These are phyloP conservation scores for Rhegmatorhina hoffmannsi DNA, from an alignment of 2,113 vertebrate species.

Conservation along the genomic window DNA sequence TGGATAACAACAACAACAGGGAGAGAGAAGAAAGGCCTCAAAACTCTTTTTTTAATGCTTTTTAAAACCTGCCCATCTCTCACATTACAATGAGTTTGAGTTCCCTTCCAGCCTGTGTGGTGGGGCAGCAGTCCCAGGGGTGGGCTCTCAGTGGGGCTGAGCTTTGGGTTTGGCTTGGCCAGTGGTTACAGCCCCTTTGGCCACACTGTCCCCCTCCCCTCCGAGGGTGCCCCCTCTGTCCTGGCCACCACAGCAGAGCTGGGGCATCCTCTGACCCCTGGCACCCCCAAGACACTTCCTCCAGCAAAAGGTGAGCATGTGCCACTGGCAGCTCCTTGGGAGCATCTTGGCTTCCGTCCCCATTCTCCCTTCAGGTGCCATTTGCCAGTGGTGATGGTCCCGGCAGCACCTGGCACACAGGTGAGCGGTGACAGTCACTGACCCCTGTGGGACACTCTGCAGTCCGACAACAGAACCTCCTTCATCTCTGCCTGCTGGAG, in stretches of 20 bases:
- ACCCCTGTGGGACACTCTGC: not conserved
- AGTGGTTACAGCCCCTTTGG: not conserved
- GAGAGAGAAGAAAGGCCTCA: not conserved
- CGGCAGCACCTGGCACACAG: fast-evolving
- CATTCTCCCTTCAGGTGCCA: fast-evolving
- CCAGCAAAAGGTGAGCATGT: fast-evolving
- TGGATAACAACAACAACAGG: slow-evolving; percentile 24
- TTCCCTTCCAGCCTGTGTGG: not conserved
- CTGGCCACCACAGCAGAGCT: not conserved
- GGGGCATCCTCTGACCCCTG: not conserved
- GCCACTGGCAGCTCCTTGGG: not conserved
- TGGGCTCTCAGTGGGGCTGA: not conserved
- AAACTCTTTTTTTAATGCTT: not conserved
- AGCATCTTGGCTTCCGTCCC: not conserved
- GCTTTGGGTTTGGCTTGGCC: not conserved
- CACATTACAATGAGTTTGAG: not conserved
- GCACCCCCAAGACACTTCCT: not conserved
- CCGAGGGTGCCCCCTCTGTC: not conserved
- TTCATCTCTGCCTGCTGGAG: not conserved
- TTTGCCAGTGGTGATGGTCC: not conserved
- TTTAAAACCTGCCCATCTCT: not conserved
- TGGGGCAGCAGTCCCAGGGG: not conserved
- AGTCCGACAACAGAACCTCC: fast-evolving
- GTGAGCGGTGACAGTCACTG: not conserved
- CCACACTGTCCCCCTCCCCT: not conserved